phyloP scores from a whole-genome alignment of 2,888 invertebrate species.

The Agrotis puta region DNA sequence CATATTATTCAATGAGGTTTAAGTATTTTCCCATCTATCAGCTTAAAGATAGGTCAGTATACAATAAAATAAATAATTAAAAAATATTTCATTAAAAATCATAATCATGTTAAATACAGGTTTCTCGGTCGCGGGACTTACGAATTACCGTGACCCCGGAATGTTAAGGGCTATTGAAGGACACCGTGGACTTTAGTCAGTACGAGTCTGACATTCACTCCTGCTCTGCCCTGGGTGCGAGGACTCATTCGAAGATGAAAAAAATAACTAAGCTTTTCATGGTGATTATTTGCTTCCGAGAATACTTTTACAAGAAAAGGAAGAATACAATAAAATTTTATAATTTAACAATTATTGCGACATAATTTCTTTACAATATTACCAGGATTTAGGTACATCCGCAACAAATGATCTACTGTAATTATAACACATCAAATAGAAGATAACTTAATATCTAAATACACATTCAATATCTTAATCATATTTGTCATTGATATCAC shows the following conservation, averaged over 20 bases:
- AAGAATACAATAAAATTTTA: conserved; percentile 10
- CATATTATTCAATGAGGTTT: conserved; percentile 15
- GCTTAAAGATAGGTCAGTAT: too few species aligned
- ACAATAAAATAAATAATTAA: too few species aligned
- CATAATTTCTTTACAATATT: conserved; percentile 1
- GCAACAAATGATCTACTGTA: conserved; percentile 33
- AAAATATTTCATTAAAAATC: too few species aligned
- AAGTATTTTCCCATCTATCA: conserved; percentile 2
- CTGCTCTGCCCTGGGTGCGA: too few species aligned
- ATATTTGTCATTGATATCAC: conserved; percentile 56
- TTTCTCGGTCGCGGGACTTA: too few species aligned
- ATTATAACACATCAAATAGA: conserved; percentile 38
- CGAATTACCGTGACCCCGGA: too few species aligned
- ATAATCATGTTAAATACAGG: too few species aligned
- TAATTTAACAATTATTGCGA: neutral
- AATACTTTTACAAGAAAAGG: neutral
- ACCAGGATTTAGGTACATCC: conserved; percentile 28
- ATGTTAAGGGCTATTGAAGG: too few species aligned
- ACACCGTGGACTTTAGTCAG: too few species aligned
- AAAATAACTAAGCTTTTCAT: conserved; percentile 3
- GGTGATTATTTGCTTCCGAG: neutral
- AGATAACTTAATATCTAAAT: conserved; percentile 37
- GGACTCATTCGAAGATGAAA: too few species aligned
- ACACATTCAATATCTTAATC: conserved; percentile 42
- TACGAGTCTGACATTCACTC: too few species aligned